Conservation (phyloP, 2,888 invertebrate species). For the Drosophila anomalipes region DNA sequence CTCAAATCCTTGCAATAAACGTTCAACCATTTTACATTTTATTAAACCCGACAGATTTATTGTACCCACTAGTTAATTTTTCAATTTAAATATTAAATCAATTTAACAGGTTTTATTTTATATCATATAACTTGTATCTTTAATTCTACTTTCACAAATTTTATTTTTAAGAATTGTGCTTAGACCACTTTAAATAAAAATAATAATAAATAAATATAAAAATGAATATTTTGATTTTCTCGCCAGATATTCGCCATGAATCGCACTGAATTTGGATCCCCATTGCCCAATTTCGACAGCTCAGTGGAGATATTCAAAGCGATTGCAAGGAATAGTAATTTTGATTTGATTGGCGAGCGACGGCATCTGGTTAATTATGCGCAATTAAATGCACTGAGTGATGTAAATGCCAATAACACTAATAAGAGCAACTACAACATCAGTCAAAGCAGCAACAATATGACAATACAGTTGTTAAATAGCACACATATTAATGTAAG, state of each 20-base stretch:
- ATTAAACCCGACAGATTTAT: background rate
- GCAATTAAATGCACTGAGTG: slow-evolving; percentile 12
- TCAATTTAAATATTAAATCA: background rate
- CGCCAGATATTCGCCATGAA: slow-evolving; percentile 74
- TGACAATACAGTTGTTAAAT: slow-evolving; percentile 32
- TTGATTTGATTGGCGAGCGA: slow-evolving; percentile 46
- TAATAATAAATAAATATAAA: background rate
- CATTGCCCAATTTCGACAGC: slow-evolving; percentile 29
- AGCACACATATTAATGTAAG: slow-evolving; percentile 33
- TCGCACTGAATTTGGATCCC: slow-evolving; percentile 48
- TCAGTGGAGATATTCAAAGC: slow-evolving; percentile 51
- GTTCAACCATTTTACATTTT: background rate
- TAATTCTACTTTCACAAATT: background rate
- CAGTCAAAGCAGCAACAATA: slow-evolving; percentile 22
- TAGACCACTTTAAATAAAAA: background rate
- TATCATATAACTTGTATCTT: background rate
- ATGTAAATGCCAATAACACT: slow-evolving; percentile 5
- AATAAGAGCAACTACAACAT: slow-evolving; percentile 6
- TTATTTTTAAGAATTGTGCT: background rate
- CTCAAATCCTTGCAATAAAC: background rate
- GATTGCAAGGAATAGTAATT: slow-evolving; percentile 44
- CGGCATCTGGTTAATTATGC: slow-evolving; percentile 42
- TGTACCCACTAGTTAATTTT: background rate
- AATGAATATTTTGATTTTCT: slow-evolving; percentile 1
- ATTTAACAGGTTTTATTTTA: background rate